These are phyloP conservation scores for Octodon degus DNA, from an alignment of 2,113 vertebrate genomes.

Conservation along the genomic window DNA sequence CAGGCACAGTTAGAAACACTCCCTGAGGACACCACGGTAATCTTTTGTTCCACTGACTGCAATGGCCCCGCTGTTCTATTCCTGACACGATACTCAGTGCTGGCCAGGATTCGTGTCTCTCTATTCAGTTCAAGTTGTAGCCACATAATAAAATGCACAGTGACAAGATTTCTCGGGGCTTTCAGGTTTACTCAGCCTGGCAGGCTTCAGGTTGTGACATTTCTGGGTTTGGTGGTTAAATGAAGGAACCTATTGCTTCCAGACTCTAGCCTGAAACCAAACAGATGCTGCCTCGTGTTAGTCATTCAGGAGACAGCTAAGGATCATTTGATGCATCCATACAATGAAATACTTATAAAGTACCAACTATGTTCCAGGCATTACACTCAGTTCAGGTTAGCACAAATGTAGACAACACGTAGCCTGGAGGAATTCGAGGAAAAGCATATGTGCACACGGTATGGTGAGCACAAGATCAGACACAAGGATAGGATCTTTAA, in stretches of 20 bases:
- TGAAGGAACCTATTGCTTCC: conserved; percentile 39
- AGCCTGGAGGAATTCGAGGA: background rate
- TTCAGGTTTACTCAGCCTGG: conserved; percentile 48
- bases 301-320: conserved; percentile 27
- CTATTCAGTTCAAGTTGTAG: conserved; percentile 67
- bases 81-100: background rate
- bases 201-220: background rate
- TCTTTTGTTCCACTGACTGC: conserved; percentile 17
- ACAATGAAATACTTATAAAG: background rate
- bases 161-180: conserved; percentile 72
- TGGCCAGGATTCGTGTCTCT: conserved; percentile 62
- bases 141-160: conserved; percentile 70
- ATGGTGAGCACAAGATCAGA: background rate
- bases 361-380: background rate
- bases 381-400: background rate
- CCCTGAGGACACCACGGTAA: conserved; percentile 9
- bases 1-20: background rate
- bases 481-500: background rate
- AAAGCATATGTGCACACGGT: no score
- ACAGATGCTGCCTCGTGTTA: conserved; percentile 17
- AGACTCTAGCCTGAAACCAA: background rate
- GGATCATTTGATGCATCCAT: conserved; percentile 23
- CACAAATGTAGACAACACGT: background rate
- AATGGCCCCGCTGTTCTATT: conserved; percentile 54
- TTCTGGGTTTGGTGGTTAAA: conserved; percentile 47